Conservation (phyloP, 2,797 vertebrate genomes). For the Enteromius thamalakanensis region DNA sequence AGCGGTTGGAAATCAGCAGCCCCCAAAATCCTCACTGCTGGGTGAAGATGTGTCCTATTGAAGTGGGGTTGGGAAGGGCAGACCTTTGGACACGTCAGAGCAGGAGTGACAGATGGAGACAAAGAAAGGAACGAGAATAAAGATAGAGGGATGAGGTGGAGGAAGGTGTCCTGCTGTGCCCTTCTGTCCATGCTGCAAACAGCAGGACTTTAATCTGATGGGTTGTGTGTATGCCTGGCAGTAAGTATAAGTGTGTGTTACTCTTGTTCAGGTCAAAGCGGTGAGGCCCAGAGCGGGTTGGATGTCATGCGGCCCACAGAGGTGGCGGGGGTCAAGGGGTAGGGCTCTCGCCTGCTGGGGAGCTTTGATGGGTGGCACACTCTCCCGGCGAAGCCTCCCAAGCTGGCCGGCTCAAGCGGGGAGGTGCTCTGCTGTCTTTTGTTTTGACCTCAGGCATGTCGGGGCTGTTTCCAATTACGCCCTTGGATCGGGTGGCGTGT, state of each 20-base stretch:
- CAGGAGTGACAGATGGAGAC: conserved; percentile 48
- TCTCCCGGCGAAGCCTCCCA: conserved; percentile 60
- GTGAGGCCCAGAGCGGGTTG: conserved; percentile 52
- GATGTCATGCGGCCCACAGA: conserved; percentile 68
- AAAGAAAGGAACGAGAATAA: conserved; percentile 41
- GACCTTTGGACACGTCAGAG: conserved; percentile 50
- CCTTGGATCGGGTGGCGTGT: conserved; percentile 71
- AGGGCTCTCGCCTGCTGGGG: conserved; percentile 67
- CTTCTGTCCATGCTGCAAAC: conserved; percentile 52
- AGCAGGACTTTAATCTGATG: conserved; percentile 54
- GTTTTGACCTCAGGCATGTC: conserved; percentile 68
- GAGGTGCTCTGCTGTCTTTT: conserved; percentile 63
- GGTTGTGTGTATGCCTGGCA: conserved; percentile 34
- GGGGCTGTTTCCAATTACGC: conserved; percentile 81
- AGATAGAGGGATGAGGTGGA: conserved; percentile 40
- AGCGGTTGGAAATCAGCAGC: conserved; percentile 23
- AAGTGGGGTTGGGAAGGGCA: conserved; percentile 42
- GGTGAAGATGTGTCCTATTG: conserved; percentile 42
- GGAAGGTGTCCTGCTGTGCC: conserved; percentile 50
- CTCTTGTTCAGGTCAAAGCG: conserved; percentile 57
- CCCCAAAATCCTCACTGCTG: conserved; percentile 35
- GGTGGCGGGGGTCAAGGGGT: conserved; percentile 69
- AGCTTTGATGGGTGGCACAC: conserved; percentile 67
- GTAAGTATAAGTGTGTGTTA: conserved; percentile 43
- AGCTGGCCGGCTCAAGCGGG: conserved; percentile 54